Base-by-base conservation (phyloP, 2,113 vertebrate genomes). In the Empidonax alnorum region DNA sequence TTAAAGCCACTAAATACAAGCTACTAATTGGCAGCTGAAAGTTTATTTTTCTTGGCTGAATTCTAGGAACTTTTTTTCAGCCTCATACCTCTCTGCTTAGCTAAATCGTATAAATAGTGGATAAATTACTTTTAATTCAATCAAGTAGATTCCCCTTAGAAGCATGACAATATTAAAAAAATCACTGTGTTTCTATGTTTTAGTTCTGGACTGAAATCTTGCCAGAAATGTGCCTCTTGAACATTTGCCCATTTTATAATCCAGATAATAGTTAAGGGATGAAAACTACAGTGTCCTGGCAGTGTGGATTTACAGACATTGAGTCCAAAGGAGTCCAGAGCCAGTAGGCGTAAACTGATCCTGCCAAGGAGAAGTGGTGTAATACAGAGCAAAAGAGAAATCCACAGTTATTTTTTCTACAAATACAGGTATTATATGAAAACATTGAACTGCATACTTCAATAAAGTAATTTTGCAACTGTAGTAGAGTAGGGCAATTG, bases 21-120 rank as follows among this genome's bases (percentile, higher is more conserved):
- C 46, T 93, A 73, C 46, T 90, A 93, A 88, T 77, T 95, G 91
- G 92, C 68, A 90, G 75, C 59, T 74, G 50, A 50, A 91, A 55
- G 90, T 85, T 94, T 94, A 21, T 96, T 91, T 93, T 94, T 91
- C 65, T 96, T 97, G 90, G 93, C 82, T 93, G 78, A 88, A 69
- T 86, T 77, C 25, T 93, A 41, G 10, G 31, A 28, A 30, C 23
- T 72, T 90, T 84, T 92, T 83, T 94, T 84, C 66, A 61, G 46
- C 66, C n/a, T 87, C 92, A 91, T 95, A 80, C 63, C 89, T 95
- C 63, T 77, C 55, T 83, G 63, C 67, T 95, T 94, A 86, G 84
- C 84, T 90, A 73, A 93, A 71, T 55, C 6, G 0, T 80, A 90
- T 85, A 95, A 96, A 93, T 93, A 93, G 42, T 0, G 0, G 67